A percentile compares a stretch with the other conserved stretches of the same genome.
Conservation (phyloP, 2,888 invertebrate species). For the Baccha elongata region DNA sequence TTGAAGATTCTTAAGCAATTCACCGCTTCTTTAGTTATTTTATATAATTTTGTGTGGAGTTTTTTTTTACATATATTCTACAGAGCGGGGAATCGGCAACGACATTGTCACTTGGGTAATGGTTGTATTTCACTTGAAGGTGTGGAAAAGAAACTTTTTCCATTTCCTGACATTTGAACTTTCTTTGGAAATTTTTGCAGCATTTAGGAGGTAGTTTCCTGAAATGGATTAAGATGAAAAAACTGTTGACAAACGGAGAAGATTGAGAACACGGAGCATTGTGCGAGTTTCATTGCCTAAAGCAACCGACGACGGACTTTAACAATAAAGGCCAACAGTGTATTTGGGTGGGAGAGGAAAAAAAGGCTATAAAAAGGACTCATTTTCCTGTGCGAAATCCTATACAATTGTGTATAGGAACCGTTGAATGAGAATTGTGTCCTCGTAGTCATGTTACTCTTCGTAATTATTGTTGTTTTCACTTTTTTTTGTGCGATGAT, state of each 20-base stretch:
- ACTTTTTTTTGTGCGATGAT: slow-evolving; percentile 9
- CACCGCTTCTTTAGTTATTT: slow-evolving; percentile 4
- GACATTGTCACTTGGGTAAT: no score
- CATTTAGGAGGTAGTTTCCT: slow-evolving; percentile 19
- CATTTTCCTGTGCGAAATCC: slow-evolving; percentile 7
- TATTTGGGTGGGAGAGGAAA: not conserved
- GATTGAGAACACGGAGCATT: slow-evolving; percentile 1
- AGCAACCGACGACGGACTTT: slow-evolving; percentile 29
- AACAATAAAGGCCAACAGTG: no score
- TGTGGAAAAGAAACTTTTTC: slow-evolving; percentile 16
- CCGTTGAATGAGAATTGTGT: slow-evolving; percentile 44
- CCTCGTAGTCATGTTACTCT: not conserved
- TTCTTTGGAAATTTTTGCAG: slow-evolving; percentile 7
- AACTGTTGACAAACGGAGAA: slow-evolving; percentile 34
- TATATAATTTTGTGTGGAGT: no score
- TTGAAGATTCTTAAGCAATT: slow-evolving; percentile 26
- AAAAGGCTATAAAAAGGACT: slow-evolving; percentile 5
- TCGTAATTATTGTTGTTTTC: slow-evolving; percentile 37
- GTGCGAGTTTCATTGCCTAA: slow-evolving; percentile 2
- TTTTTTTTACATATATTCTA: no score
- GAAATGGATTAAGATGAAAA: slow-evolving; percentile 11
- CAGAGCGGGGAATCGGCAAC: no score
- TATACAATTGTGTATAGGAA: slow-evolving; percentile 19
- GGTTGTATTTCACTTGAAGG: not conserved
- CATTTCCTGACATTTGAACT: slow-evolving; percentile 57